Base-by-base conservation (phyloP, 2,113 vertebrate genomes). In the Lamprologus lemairii region DNA sequence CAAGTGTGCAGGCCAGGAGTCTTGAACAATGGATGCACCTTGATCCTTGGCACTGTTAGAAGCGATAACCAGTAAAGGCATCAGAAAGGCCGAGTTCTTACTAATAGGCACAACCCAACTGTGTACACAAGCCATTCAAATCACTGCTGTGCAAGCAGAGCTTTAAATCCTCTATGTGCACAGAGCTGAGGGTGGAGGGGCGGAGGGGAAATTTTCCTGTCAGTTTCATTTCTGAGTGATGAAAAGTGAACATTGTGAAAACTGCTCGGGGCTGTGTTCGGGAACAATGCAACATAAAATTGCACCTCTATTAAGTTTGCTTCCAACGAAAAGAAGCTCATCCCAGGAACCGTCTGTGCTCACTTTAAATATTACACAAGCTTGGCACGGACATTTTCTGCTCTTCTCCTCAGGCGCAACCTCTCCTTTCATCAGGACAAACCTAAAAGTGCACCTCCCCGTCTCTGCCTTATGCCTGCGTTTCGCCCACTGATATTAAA, bases 241-340 rank as follows among this genome's bases (percentile, higher is more conserved):
- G 91, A 89, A 91, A 93, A 88, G 80, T 21, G 82, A 90, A 92
- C 65, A 89, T 88, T 92, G 87, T 81, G 91, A 92, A 95, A 93
- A 88, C 13, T 12, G 92, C 95, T 92, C 2, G 84, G 55, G 95
- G 96, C 94, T 94, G 91, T 88, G 95, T 93, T 90, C 60, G 85
- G 96, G 94, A 97, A 97, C 95, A 97, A 96, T 95, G 93, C 86
- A 58, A 96, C 96, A 94, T 95, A 93, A 95, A 95, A 95, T 92
- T 96, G 97, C 96, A 95, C 95, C 92, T 96, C 96, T 96, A 97
- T 97, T 96, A 97, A 95, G 92, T 96, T 79, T 87, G 94, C 94
- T 96, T 97, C 94, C 96, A 95, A 85, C 37, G 93, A 96, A 88
- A 95, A 92, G 89, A 83, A 93, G 94, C 96, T 96, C 95, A 90